Percentiles rank a stretch among this genome's conserved stretches.
These are phyloP conservation scores for Neosalanx taihuensis DNA, from an alignment of 2,797 vertebrate genomes.

Conservation along the genomic window DNA sequence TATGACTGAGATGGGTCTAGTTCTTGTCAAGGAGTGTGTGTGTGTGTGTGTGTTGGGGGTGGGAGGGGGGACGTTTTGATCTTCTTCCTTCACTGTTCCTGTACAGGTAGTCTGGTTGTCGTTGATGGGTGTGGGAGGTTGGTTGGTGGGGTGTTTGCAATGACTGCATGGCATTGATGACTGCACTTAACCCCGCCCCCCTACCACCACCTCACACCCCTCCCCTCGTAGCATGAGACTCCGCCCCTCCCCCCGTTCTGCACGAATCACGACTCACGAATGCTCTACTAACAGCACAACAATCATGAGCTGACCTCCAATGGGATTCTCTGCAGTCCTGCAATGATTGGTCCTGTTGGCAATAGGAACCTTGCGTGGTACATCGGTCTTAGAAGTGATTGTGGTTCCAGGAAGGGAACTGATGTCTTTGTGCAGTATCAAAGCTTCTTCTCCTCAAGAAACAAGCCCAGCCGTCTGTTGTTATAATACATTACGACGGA, in stretches of 20 bases:
- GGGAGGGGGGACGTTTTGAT: neutral
- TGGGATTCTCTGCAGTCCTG: neutral
- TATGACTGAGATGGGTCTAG: too few relatives aligned
- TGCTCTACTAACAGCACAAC: conserved; percentile 36
- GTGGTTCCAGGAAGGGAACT: neutral
- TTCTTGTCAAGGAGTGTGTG: neutral
- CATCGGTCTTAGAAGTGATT: neutral
- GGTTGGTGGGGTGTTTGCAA: conserved; percentile 27
- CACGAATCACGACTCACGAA: conserved; percentile 27
- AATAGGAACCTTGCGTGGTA: neutral
- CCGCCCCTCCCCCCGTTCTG: conserved; percentile 9
- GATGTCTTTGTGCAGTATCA: conserved; percentile 24
- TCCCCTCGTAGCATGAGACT: conserved; percentile 1
- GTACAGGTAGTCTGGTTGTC: neutral
- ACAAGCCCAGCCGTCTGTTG: neutral
- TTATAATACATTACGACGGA: conserved; percentile 1
- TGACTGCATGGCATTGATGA: conserved; percentile 47
- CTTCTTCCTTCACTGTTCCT: neutral
- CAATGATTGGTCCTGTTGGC: neutral
- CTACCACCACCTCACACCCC: conserved; percentile 22
- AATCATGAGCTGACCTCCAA: neutral
- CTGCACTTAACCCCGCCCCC: conserved; percentile 10
- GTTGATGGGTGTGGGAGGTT: neutral
- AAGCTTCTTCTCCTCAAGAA: conserved; percentile 14
- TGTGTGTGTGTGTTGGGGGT: too few relatives aligned